Conservation (phyloP, 1,140 invertebrate species). For the Drosophila serrata region DNA sequence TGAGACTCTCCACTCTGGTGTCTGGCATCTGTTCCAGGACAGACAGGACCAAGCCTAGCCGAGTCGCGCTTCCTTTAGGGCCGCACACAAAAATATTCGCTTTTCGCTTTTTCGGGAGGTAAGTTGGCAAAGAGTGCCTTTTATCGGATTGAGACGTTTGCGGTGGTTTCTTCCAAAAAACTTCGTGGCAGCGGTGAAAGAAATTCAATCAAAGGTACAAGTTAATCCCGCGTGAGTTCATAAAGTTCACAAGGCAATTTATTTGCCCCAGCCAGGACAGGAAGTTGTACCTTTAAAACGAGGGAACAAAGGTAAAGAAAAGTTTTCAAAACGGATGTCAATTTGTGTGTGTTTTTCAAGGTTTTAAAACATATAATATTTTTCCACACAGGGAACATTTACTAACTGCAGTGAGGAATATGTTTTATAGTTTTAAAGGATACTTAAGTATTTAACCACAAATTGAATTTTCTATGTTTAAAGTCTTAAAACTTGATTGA, state of each 20-base stretch:
- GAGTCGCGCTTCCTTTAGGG: conserved; percentile 28
- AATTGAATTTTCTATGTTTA: no score
- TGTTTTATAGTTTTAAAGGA: no score
- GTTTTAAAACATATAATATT: conserved; percentile 2
- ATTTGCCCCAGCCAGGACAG: conserved; percentile 42
- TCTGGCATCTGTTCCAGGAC: conserved; percentile 70
- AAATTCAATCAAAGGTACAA: conserved; percentile 84
- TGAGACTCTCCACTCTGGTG: conserved; percentile 14
- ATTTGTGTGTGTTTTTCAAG: conserved; percentile 24
- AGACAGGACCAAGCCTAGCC: conserved; percentile 30
- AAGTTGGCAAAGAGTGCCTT: conserved; percentile 45
- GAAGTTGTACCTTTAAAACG: conserved; percentile 28
- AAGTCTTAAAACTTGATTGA: no score
- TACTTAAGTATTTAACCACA: no score
- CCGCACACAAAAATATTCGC: conserved; percentile 29
- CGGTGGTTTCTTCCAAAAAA: conserved; percentile 44
- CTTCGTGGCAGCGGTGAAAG: conserved; percentile 52
- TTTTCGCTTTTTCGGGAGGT: conserved; percentile 11
- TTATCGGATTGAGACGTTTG: conserved; percentile 72
- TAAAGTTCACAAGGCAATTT: conserved; percentile 82
- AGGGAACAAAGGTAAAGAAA: conserved; percentile 20
- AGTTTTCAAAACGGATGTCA: conserved; percentile 34
- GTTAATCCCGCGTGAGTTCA: conserved; percentile 84
- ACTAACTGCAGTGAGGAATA: no score
- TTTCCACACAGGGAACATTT: neutral